phyloP scores from a whole-genome alignment of 2,113 vertebrate genomes.

The Myocastor coypus region DNA sequence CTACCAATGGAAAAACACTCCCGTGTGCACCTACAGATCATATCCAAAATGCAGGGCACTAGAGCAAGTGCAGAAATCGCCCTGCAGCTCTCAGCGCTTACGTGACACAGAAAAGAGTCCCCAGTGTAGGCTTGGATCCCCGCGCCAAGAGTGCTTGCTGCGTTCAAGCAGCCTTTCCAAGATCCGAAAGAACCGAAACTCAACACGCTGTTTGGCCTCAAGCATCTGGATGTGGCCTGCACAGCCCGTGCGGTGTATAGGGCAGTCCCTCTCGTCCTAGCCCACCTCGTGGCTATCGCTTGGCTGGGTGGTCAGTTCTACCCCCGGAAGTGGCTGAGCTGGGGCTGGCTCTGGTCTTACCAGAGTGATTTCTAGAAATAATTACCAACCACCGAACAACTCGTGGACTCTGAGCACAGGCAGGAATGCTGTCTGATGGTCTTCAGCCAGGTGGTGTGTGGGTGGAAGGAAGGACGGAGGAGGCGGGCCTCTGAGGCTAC shows the following conservation, averaged over 20 bases:
- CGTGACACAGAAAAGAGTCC: not conserved
- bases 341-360: not conserved
- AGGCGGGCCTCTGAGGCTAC: not conserved
- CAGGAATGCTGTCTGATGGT: not conserved
- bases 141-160: not conserved
- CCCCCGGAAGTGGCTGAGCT: not conserved
- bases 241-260: not conserved
- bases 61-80: not conserved
- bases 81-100: not conserved
- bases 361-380: constrained; percentile 4
- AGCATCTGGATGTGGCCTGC: not conserved
- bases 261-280: not conserved
- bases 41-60: not conserved
- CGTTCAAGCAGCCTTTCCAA: not conserved
- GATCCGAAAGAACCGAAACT: not conserved
- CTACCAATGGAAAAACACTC: not conserved
- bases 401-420: not conserved
- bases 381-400: not conserved
- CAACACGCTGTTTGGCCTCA: not conserved
- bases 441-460: not conserved
- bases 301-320: not conserved
- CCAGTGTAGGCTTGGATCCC: not conserved
- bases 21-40: not conserved
- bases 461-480: not conserved
- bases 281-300: not conserved